Evolutionary conservation across 2,888 invertebrate genomes (phyloP).

Genomic region (Exocentrus adspersus): DNA sequence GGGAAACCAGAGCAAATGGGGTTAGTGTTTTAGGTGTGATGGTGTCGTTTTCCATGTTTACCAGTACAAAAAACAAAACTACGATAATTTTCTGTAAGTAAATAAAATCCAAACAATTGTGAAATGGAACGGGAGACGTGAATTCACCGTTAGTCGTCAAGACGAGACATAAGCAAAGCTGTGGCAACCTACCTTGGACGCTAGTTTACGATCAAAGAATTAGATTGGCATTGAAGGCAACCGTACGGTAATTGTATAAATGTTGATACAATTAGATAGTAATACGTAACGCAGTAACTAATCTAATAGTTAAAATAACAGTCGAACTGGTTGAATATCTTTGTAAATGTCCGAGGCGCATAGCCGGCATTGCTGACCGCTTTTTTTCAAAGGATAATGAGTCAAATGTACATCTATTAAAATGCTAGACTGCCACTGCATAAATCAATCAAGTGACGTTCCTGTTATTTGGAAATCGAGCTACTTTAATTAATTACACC

Average conservation of each 20-base stretch:
- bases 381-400: conserved; percentile 47
- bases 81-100: no score
- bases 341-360: conserved; percentile 44
- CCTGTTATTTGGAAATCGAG: conserved; percentile 32
- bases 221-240: conserved; percentile 60
- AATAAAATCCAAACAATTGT: no score
- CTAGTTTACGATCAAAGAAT: conserved; percentile 53
- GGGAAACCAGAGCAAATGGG: no score
- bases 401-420: conserved; percentile 44
- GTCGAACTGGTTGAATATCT: conserved; percentile 48
- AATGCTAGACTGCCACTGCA: conserved; percentile 31
- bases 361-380: conserved; percentile 45
- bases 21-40: no score
- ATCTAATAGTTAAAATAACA: conserved; percentile 46
- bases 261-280: conserved; percentile 60
- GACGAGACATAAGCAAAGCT: conserved; percentile 12
- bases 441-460: conserved; percentile 39
- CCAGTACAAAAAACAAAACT: no score
- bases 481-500: conserved; percentile 32
- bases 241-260: conserved; percentile 56
- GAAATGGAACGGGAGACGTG: no score
- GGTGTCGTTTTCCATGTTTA: no score
- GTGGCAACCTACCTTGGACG: conserved; percentile 50
- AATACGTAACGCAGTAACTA: conserved; percentile 46
- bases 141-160: not conserved